A percentile compares a stretch with the other conserved stretches of the same genome.
These are phyloP conservation scores for Tokudaia tokunoshimensis DNA, from an alignment of 2,797 vertebrate genomes.

Conservation along the genomic window DNA sequence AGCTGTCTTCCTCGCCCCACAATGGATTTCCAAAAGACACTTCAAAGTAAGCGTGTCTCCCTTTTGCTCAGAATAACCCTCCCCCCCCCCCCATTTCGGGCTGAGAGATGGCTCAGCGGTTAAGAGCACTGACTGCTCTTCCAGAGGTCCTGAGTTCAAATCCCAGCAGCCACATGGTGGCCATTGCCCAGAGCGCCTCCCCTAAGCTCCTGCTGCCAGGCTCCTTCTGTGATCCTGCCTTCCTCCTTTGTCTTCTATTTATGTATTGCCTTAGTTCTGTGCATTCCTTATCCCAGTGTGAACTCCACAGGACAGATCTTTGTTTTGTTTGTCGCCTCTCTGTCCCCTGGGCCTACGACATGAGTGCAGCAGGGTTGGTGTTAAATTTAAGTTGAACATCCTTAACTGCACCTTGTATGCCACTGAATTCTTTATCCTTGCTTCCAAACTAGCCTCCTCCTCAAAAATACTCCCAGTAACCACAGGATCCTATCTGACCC, in stretches of 20 bases:
- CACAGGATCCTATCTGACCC: not conserved
- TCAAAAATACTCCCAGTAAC: constrained; percentile 12
- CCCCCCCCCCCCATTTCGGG: not conserved
- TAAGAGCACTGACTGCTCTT: too few species aligned
- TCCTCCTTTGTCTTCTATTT: too few species aligned
- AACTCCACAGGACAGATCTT: not conserved
- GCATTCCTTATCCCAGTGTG: not conserved
- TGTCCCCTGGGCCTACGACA: not conserved
- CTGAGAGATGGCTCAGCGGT: too few species aligned
- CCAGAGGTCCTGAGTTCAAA: too few species aligned
- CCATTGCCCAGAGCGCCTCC: too few species aligned
- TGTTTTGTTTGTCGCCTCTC: not conserved
- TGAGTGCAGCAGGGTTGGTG: not conserved
- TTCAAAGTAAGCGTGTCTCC: constrained; percentile 1
- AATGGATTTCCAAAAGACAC: not conserved
- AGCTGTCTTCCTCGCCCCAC: not conserved
- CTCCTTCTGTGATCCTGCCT: not conserved
- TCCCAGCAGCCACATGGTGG: too few species aligned
- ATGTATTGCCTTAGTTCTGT: not conserved
- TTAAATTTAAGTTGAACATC: not conserved
- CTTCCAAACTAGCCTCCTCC: not conserved
- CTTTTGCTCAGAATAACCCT: not conserved
- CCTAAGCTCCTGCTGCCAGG: not conserved
- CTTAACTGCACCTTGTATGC: not conserved
- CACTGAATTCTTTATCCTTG: constrained; percentile 7